A percentile compares a stretch with the other conserved stretches of the same genome.
Evolutionary conservation across 2,888 invertebrate genomes (phyloP).

Genomic region (Altica lythri): DNA sequence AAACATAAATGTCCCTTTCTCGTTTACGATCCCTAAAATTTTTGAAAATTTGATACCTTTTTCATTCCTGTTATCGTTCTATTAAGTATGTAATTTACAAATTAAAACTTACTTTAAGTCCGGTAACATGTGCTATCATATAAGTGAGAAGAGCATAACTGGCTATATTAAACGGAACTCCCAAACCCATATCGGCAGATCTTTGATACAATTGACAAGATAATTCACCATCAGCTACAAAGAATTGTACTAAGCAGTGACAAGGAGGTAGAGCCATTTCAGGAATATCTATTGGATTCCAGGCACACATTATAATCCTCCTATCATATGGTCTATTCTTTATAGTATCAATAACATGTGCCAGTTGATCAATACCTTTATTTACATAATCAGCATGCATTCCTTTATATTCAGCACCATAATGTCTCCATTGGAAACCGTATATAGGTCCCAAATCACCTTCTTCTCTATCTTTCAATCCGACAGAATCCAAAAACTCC

Average conservation of each 20-base stretch:
- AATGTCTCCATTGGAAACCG: constrained; percentile 99
- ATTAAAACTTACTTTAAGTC: constrained; percentile 66
- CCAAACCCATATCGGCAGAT: constrained; percentile 96
- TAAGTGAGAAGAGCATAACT: constrained; percentile 92
- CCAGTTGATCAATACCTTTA: constrained; percentile 85
- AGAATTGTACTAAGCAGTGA: constrained; percentile 94
- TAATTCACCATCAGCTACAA: constrained; percentile 80
- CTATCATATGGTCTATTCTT: constrained; percentile 82
- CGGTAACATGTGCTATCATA: constrained; percentile 96
- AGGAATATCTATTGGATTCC: constrained; percentile 89
- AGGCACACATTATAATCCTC: constrained; percentile 90
- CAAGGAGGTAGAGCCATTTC: constrained; percentile 97
- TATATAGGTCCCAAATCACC: constrained; percentile 97
- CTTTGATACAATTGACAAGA: constrained; percentile 94
- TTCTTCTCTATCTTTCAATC: constrained; percentile 83
- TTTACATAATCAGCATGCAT: constrained; percentile 78
- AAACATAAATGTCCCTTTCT: no score
- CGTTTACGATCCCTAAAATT: no score
- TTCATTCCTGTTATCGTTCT: background rate
- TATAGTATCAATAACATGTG: constrained; percentile 78
- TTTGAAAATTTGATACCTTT: no score
- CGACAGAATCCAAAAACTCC: constrained; percentile 83
- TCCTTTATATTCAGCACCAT: constrained; percentile 86
- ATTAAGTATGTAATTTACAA: background rate
- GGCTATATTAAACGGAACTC: constrained; percentile 98